Conservation (phyloP, 2,113 vertebrate species). For the Stigmatopora nigra region DNA sequence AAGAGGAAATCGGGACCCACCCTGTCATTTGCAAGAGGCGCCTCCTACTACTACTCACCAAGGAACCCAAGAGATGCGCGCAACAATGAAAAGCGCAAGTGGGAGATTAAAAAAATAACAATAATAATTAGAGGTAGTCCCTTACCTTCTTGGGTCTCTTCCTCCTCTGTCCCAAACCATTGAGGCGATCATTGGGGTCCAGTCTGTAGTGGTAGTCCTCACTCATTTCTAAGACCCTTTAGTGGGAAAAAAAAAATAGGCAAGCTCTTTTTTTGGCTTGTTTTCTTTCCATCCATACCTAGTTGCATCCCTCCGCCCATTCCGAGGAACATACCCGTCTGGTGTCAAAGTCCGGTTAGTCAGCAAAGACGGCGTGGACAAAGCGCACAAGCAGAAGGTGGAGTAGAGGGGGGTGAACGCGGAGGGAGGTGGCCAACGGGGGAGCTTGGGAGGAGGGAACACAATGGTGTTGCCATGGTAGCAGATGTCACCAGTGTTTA, state of each 20-base stretch:
- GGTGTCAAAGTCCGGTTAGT: slow-evolving; percentile 39
- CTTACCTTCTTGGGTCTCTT: slow-evolving; percentile 91
- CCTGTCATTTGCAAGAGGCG: slow-evolving; percentile 42
- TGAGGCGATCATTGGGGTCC: slow-evolving; percentile 82
- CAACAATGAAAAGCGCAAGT: slow-evolving; percentile 1
- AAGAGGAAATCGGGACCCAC: slow-evolving; percentile 54
- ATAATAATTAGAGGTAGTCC: not conserved
- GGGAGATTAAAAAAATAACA: not conserved
- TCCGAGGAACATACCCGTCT: slow-evolving; percentile 33
- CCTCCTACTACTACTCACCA: slow-evolving; percentile 44
- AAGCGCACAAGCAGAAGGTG: slow-evolving; percentile 23
- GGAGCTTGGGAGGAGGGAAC: slow-evolving; percentile 51
- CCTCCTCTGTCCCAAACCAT: slow-evolving; percentile 77
- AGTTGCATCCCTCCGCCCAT: slow-evolving; percentile 6
- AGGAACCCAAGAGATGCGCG: slow-evolving; percentile 29
- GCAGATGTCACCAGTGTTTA: slow-evolving; percentile 87
- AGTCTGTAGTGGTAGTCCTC: slow-evolving; percentile 77
- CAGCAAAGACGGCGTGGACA: slow-evolving; percentile 7
- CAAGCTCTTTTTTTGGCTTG: slow-evolving; percentile 3
- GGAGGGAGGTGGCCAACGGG: not conserved
- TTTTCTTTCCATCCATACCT: slow-evolving; percentile 10
- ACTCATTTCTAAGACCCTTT: slow-evolving; percentile 48
- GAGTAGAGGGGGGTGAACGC: slow-evolving; percentile 30
- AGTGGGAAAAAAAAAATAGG: not conserved
- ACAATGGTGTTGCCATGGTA: slow-evolving; percentile 80